Evolutionary conservation across 2,797 vertebrate genomes (phyloP).

Genomic region (Platyrinchus mystaceus): DNA sequence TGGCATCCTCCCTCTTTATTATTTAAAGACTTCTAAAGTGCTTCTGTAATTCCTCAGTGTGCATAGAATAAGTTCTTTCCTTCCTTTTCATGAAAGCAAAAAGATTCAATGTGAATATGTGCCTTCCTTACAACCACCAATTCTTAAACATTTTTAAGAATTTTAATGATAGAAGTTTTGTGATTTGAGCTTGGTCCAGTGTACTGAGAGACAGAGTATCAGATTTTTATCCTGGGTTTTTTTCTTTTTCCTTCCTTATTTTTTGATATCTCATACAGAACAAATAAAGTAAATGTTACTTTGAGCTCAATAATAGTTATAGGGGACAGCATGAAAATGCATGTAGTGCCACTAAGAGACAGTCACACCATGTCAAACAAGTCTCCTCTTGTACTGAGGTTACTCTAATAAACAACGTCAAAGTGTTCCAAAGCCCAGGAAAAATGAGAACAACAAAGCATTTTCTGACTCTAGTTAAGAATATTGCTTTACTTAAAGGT

Average conservation of each 20-base stretch:
- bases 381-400: background rate
- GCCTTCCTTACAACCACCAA: background rate
- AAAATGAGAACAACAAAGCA: background rate
- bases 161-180: background rate
- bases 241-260: background rate
- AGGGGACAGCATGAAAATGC: background rate
- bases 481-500: background rate
- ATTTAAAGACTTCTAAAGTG: background rate
- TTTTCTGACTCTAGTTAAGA: background rate
- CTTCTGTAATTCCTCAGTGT: background rate
- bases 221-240: background rate
- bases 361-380: background rate
- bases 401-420: background rate
- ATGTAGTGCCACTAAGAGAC: background rate
- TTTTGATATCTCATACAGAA: background rate
- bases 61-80: background rate
- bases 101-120: background rate
- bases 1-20: background rate
- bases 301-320: background rate
- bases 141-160: background rate
- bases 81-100: background rate
- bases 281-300: background rate
- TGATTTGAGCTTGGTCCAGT: background rate
- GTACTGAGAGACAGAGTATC: background rate
- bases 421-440: background rate